Evolutionary conservation across 2,888 invertebrate genomes (phyloP).

Genomic region (Rosalia funebris): DNA sequence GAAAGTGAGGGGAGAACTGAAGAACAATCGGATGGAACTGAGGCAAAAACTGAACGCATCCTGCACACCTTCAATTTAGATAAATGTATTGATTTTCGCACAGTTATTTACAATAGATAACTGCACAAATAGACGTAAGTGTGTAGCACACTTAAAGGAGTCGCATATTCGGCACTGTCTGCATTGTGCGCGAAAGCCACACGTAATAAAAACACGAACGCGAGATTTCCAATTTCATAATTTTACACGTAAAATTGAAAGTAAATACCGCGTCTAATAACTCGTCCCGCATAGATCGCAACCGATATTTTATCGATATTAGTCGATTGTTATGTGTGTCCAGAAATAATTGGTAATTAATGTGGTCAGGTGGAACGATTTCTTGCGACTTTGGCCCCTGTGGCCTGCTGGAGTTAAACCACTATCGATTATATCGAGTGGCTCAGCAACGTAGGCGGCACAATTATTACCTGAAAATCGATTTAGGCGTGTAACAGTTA

Average conservation of each 20-base stretch:
- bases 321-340: conserved; percentile 45
- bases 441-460: conserved; percentile 16
- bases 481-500: conserved; percentile 43
- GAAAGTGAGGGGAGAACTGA: too few relatives aligned
- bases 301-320: conserved; percentile 48
- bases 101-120: too few relatives aligned
- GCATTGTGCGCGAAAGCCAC: not conserved
- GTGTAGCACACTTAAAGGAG: too few relatives aligned
- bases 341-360: conserved; percentile 44
- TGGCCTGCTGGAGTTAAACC: conserved; percentile 20
- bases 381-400: conserved; percentile 27
- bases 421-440: conserved; percentile 6
- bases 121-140: too few relatives aligned
- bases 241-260: conserved; percentile 33
- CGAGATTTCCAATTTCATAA: conserved; percentile 3
- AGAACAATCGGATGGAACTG: too few relatives aligned
- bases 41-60: too few relatives aligned
- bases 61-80: too few relatives aligned
- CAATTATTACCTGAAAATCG: conserved; percentile 40
- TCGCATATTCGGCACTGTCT: too few relatives aligned
- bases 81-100: too few relatives aligned
- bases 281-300: conserved; percentile 43
- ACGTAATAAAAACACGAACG: not conserved
- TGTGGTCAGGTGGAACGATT: conserved; percentile 21
- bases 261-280: conserved; percentile 43